Conservation (phyloP, 2,888 invertebrate species). For the Heliconius erato region DNA sequence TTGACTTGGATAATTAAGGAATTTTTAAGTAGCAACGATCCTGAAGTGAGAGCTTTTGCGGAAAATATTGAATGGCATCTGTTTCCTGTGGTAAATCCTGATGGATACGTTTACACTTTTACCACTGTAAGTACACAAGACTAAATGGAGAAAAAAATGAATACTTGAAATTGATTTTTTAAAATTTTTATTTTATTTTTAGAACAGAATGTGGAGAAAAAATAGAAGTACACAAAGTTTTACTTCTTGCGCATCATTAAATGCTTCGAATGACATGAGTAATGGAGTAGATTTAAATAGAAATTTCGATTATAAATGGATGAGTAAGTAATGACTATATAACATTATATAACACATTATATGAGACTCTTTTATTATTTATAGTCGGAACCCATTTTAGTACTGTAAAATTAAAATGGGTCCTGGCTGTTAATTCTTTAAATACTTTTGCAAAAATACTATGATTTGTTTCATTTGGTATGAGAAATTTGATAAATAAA, state of each 20-base stretch:
- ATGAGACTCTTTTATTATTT: not conserved
- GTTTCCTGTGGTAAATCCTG: conserved; percentile 90
- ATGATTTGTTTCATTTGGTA: not conserved
- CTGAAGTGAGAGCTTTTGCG: conserved; percentile 84
- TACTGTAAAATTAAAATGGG: not conserved
- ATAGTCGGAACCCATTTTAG: not conserved
- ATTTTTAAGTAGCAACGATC: conserved; percentile 87
- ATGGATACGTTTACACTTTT: conserved; percentile 87
- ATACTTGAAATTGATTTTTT: not conserved
- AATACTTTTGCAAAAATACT: not conserved
- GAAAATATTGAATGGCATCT: conserved; percentile 91
- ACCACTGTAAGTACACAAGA: conserved; percentile 53
- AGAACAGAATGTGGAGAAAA: conserved; percentile 91
- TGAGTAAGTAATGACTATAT: conserved; percentile 62
- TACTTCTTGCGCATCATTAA: conserved; percentile 58
- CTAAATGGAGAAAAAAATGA: not conserved
- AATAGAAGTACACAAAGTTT: conserved; percentile 72
- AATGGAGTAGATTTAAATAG: conserved; percentile 78
- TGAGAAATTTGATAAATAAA: not conserved
- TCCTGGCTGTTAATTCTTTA: not conserved
- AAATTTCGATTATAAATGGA: conserved; percentile 75
- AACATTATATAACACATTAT: not conserved
- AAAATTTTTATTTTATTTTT: conserved; percentile 69
- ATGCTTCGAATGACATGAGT: conserved; percentile 68
- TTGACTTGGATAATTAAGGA: conserved; percentile 90